Percentiles rank a stretch among this genome's conserved stretches.
Evolutionary conservation across 2,113 vertebrate species (phyloP).

Genomic region (Pelecanus crispus): DNA sequence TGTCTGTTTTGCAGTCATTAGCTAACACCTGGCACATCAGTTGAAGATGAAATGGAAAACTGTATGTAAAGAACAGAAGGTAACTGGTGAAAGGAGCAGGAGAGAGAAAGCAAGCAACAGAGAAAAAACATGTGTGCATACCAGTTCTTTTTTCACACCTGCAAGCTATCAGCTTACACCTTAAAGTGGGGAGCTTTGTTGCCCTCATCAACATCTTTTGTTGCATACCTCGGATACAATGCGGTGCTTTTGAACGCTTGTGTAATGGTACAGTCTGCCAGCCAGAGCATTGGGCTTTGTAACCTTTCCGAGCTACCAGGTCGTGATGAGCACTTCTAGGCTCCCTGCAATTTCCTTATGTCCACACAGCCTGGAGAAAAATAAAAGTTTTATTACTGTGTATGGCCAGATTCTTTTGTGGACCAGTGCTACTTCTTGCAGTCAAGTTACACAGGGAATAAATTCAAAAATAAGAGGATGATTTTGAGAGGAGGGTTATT

Average conservation of each 20-base stretch:
- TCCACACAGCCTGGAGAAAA: background rate
- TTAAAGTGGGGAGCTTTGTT: accelerated
- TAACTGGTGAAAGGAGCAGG: background rate
- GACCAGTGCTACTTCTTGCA: background rate
- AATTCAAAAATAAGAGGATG: background rate
- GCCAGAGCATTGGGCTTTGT: background rate
- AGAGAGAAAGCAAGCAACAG: background rate
- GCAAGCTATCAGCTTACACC: background rate
- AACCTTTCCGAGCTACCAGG: background rate
- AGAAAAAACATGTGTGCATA: background rate
- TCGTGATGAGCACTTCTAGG: background rate
- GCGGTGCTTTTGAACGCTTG: background rate
- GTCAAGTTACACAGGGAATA: background rate
- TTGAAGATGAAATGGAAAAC: background rate
- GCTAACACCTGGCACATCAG: background rate
- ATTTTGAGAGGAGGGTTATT: background rate
- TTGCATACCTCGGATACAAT: background rate
- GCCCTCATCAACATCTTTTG: background rate
- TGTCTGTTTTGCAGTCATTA: background rate
- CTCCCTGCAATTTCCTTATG: background rate
- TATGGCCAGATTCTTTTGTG: background rate
- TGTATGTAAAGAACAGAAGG: background rate
- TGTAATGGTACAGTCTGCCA: accelerated
- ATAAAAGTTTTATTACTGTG: background rate
- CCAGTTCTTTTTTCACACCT: background rate